Conservation (phyloP, 2,113 vertebrate genomes). For the Eptesicus fuscus region DNA sequence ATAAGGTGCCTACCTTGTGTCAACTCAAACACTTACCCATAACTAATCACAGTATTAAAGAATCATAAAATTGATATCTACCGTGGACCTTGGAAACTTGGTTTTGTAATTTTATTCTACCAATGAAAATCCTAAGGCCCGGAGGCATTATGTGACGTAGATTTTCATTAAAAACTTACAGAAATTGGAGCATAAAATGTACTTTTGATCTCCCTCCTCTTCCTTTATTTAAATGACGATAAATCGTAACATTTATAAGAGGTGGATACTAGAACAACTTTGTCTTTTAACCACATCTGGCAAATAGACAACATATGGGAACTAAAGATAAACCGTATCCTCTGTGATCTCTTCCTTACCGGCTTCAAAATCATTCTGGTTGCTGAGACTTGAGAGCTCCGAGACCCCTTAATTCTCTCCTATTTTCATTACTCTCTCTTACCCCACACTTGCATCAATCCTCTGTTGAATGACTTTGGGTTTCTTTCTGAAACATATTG, state of each 20-base stretch:
- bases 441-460: not conserved
- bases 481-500: not conserved
- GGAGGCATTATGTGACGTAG: not conserved
- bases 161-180: not conserved
- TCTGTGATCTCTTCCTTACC: not conserved
- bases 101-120: not conserved
- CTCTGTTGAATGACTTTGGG: not conserved
- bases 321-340: not conserved
- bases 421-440: not conserved
- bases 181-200: not conserved
- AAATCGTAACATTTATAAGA: not conserved
- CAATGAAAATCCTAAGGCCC: not conserved
- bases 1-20: not conserved
- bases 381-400: not conserved
- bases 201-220: not conserved
- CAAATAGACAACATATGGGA: not conserved
- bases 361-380: not conserved
- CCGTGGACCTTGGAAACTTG: not conserved
- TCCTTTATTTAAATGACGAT: not conserved
- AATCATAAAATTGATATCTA: not conserved
- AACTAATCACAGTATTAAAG: not conserved
- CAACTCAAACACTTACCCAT: not conserved
- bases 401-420: not conserved
- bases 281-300: not conserved
- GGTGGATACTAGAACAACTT: not conserved